phyloP scores from a whole-genome alignment of 2,113 vertebrate species.

The Rhizomys pruinosus region DNA sequence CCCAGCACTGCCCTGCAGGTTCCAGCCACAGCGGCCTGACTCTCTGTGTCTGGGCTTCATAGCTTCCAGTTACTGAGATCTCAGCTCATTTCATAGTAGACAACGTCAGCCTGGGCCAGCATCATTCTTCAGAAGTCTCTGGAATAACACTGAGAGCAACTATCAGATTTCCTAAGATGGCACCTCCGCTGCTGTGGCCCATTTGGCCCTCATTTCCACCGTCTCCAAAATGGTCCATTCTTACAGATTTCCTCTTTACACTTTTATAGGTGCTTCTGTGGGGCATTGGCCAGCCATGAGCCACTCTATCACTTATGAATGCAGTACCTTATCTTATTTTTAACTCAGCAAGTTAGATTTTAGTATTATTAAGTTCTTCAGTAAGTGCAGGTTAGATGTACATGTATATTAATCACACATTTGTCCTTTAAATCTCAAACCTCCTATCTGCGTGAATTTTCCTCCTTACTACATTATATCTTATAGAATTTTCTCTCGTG shows the following conservation, averaged over 20 bases:
- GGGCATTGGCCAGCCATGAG: not conserved
- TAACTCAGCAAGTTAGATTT: not conserved
- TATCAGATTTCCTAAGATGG: not conserved
- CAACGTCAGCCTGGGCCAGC: not conserved
- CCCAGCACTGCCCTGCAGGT: rapidly evolving
- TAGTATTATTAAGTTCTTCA: not conserved
- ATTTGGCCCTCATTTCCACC: not conserved
- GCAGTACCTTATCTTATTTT: not conserved
- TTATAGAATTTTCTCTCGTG: conserved; percentile 5
- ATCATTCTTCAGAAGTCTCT: not conserved
- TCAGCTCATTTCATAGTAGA: not conserved
- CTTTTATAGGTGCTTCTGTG: not conserved
- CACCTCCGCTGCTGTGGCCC: not conserved
- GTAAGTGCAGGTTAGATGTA: not conserved
- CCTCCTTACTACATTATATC: not conserved
- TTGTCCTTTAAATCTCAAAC: not conserved
- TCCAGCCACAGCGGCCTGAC: not conserved
- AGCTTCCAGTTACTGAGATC: not conserved
- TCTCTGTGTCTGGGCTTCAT: not conserved
- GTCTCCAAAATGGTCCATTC: not conserved
- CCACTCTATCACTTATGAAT: not conserved
- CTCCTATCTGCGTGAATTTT: conserved; percentile 10
- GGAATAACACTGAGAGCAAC: not conserved
- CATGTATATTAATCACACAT: not conserved
- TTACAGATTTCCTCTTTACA: not conserved